Evolutionary conservation across 2,797 vertebrate genomes (phyloP).

Genomic region (Gorsachius magnificus): DNA sequence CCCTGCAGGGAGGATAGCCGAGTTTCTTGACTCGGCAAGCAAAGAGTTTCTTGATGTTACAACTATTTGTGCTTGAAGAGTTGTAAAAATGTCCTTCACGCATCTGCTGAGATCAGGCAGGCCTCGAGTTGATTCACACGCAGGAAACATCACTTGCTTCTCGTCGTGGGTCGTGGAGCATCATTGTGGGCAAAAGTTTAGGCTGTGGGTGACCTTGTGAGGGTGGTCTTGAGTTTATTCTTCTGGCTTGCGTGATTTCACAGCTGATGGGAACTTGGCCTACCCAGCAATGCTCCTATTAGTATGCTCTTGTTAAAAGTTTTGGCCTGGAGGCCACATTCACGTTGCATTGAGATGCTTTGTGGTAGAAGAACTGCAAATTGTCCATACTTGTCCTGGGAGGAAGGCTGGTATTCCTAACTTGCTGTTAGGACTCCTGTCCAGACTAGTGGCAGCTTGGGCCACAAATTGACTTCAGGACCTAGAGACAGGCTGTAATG

Average conservation of each 20-base stretch:
- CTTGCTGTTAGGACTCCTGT: background rate
- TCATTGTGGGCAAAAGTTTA: background rate
- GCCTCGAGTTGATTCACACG: background rate
- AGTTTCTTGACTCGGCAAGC: background rate
- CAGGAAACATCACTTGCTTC: background rate
- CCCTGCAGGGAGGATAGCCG: background rate
- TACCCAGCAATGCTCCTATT: background rate
- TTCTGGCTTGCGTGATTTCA: background rate
- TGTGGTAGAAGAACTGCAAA: background rate
- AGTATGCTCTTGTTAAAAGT: background rate
- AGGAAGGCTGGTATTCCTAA: background rate
- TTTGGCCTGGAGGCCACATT: background rate
- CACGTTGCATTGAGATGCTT: fast-evolving
- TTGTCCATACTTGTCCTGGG: fast-evolving
- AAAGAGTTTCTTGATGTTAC: background rate
- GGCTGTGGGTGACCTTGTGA: background rate
- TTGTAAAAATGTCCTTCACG: background rate
- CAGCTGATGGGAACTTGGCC: background rate
- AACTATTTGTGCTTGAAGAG: background rate
- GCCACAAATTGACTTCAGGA: background rate
- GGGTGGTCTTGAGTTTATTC: background rate
- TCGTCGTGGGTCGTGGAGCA: background rate
- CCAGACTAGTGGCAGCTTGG: background rate
- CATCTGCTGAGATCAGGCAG: background rate
- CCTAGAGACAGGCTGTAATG: fast-evolving